phyloP scores from a whole-genome alignment of 2,888 invertebrate genomes.

The Diploptera punctata region DNA sequence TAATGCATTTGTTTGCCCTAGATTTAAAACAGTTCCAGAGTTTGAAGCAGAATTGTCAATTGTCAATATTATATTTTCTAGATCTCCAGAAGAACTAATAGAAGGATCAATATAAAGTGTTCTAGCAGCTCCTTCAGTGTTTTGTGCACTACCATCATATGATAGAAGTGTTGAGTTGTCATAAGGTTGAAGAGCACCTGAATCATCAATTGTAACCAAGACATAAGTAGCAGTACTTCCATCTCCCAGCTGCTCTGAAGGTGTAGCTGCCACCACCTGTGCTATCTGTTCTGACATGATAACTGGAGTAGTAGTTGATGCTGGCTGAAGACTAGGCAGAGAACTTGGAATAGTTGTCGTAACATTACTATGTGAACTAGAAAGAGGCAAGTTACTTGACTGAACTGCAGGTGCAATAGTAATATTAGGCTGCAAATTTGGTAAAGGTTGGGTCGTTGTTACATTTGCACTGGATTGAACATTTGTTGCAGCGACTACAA shows the following conservation, averaged over 20 bases:
- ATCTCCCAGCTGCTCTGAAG: slow-evolving; percentile 38
- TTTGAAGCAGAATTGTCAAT: slow-evolving; percentile 31
- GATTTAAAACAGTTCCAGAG: slow-evolving; percentile 8
- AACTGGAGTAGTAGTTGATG: not conserved
- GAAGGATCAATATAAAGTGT: slow-evolving; percentile 55
- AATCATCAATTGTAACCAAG: slow-evolving; percentile 73
- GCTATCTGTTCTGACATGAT: slow-evolving; percentile 39
- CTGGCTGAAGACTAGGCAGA: not conserved
- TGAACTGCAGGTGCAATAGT: slow-evolving; percentile 9
- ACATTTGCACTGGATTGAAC: not conserved
- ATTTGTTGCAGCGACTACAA: not conserved
- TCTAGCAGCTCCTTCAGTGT: slow-evolving; percentile 32
- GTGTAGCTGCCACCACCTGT: slow-evolving; percentile 44
- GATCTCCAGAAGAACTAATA: slow-evolving; percentile 55
- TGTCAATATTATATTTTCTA: slow-evolving; percentile 56
- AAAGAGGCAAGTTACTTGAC: not conserved
- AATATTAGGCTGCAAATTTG: slow-evolving; percentile 21
- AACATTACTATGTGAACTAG: not conserved
- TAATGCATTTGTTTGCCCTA: slow-evolving; percentile 26
- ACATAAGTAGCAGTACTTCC: slow-evolving; percentile 73
- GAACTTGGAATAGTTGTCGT: not conserved
- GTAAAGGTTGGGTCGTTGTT: not conserved
- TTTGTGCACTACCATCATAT: slow-evolving; percentile 52
- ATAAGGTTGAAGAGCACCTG: slow-evolving; percentile 69
- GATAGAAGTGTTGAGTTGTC: slow-evolving; percentile 60